Conservation (phyloP, 2,113 vertebrate species). For the Tetraodon nigroviridis region DNA sequence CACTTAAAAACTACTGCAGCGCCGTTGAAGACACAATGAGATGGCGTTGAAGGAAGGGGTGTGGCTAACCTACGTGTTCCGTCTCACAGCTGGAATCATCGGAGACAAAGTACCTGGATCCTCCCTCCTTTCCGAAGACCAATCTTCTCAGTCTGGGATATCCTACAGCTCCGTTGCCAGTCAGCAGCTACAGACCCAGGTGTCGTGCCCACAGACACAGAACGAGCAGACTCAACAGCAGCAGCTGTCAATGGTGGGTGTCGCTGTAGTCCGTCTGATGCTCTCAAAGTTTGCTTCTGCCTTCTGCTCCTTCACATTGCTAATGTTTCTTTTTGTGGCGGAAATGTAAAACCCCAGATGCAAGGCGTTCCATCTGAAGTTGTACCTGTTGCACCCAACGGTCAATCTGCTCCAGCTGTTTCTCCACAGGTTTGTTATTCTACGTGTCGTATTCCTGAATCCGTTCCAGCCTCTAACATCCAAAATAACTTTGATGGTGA, state of each 20-base stretch:
- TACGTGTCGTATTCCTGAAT: too few species aligned
- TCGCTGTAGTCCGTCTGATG: not conserved
- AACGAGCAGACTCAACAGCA: slow-evolving; percentile 57
- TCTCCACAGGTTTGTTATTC: slow-evolving; percentile 53
- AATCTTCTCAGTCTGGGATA: slow-evolving; percentile 47
- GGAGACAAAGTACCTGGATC: slow-evolving; percentile 48
- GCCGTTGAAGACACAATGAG: too few species aligned
- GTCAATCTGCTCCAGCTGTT: slow-evolving; percentile 44
- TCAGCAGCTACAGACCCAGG: slow-evolving; percentile 61
- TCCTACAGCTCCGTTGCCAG: slow-evolving; percentile 45
- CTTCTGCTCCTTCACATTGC: not conserved
- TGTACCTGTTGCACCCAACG: slow-evolving; percentile 30
- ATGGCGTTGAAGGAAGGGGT: too few species aligned
- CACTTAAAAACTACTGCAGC: not conserved
- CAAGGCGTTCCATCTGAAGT: slow-evolving; percentile 46
- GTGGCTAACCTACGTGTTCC: not conserved
- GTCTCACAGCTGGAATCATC: slow-evolving; percentile 33
- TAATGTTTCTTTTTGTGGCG: not conserved
- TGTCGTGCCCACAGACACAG: slow-evolving; percentile 45
- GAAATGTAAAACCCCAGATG: slow-evolving; percentile 45
- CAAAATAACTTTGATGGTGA: too few species aligned
- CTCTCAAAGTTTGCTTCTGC: too few species aligned
- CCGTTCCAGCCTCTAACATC: not conserved
- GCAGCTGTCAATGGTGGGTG: slow-evolving; percentile 56
- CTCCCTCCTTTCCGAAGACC: slow-evolving; percentile 45